Conservation (phyloP, 1,140 invertebrate species). For the Heliconius hermathena region DNA sequence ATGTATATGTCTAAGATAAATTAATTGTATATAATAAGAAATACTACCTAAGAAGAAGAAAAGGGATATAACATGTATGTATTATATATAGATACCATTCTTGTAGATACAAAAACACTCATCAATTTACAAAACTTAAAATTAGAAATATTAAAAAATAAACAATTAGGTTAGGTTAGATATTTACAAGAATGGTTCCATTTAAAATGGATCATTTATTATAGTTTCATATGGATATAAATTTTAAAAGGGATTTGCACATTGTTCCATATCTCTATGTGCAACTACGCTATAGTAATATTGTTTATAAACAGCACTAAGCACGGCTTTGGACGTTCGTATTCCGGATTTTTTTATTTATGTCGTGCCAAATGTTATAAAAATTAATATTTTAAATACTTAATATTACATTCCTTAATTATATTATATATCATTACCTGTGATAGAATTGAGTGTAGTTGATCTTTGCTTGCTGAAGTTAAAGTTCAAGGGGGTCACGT, state of each 20-base stretch:
- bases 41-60: conserved; percentile 38
- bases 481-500: conserved; percentile 92
- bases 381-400: conserved; percentile 37
- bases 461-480: conserved; percentile 89
- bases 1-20: conserved; percentile 27
- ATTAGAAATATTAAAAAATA: not conserved
- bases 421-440: conserved; percentile 80
- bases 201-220: conserved; percentile 24
- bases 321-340: not conserved
- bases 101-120: conserved; percentile 7
- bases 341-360: not conserved
- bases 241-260: conserved; percentile 55
- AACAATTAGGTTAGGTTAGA: not conserved
- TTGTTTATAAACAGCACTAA: conserved; percentile 31
- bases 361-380: conserved; percentile 27
- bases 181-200: conserved; percentile 23
- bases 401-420: conserved; percentile 52
- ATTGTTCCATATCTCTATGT: conserved; percentile 64
- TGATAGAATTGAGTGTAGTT: conserved; percentile 88
- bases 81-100: conserved; percentile 30
- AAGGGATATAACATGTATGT: conserved; percentile 24
- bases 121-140: not conserved
- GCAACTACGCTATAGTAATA: conserved; percentile 59
- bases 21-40: conserved; percentile 28
- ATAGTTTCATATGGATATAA: conserved; percentile 34